Evolutionary conservation across 2,888 invertebrate genomes (phyloP), one percentile per base, ranked within the genome.

Genomic region (Hydropsyche betteni): DNA sequence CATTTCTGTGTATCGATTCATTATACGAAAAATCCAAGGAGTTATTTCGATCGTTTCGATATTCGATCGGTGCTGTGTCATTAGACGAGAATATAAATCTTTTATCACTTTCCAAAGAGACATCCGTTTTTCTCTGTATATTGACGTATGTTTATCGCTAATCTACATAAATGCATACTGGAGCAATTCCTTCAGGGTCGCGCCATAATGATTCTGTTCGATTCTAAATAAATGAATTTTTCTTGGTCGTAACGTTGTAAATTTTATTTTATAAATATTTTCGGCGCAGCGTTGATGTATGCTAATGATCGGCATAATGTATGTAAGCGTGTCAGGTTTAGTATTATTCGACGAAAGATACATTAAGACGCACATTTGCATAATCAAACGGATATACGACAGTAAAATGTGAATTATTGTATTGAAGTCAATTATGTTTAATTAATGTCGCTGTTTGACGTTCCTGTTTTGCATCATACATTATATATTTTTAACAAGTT

Each of bases 51-150:
- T 36, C 34, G 64, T 34, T 64, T 64, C 64, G 69, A 51, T 69
- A 69, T 14, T 8, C 70, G 52, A 70, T 16, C 34, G 33, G 70
- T 53, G 8, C 70, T 53, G 70, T 53, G 70, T 53, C 70, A 70
- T 70, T 70, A 70, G 53, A 72, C 71, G 64, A 72, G 75, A 61
- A 68, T 72, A 70, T 70, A 75, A 75, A 75, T 75, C 75, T 75
- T 64, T 71, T 68, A 72, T 71, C 75, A 75, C 75, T 75, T 75
- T 75, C 75, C 75, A 75, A 75, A 71, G 64, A 64, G 34, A 61
- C 58, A 64, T 75, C 75, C 61, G 53, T 75, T 69, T 75, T 75
- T 75, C 71, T 69, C 24, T 69, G 24, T 70, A 24, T 33, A 55
- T 69, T 53, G 55, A 74, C 24, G 44, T 10, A 44, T 44, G 44